phyloP scores from a whole-genome alignment of 2,888 invertebrate genomes.

The Blera fallax region DNA sequence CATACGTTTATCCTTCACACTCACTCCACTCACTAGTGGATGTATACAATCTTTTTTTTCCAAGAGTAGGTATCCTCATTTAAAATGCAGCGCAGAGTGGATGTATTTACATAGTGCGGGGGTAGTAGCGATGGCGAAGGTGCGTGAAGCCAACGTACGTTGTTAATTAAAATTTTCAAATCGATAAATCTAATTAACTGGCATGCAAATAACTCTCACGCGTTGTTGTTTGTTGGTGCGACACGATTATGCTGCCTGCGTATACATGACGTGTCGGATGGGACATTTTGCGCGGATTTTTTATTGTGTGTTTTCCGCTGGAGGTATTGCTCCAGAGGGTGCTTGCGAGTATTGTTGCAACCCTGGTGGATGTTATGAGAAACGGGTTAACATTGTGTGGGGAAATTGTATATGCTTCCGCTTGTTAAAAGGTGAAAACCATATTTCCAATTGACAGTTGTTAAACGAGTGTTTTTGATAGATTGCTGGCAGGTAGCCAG shows the following conservation, averaged over 20 bases:
- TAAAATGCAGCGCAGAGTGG: slow-evolving; percentile 24
- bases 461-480: slow-evolving; percentile 18
- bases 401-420: slow-evolving; percentile 62
- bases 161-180: slow-evolving; percentile 75
- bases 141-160: slow-evolving; percentile 65
- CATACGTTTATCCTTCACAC: slow-evolving; percentile 32
- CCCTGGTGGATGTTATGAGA: slow-evolving; percentile 17
- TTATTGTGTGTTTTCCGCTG: neutral
- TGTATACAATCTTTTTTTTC: slow-evolving; percentile 5
- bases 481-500: neutral
- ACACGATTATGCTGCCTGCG: slow-evolving; percentile 21
- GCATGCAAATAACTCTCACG: slow-evolving; percentile 64
- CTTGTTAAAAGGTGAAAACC: slow-evolving; percentile 57
- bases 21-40: neutral
- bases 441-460: slow-evolving; percentile 43
- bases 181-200: slow-evolving; percentile 75
- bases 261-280: slow-evolving; percentile 47
- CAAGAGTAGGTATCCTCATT: neutral
- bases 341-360: slow-evolving; percentile 30
- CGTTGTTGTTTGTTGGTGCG: slow-evolving; percentile 43
- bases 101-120: neutral
- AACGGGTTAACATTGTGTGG: slow-evolving; percentile 26
- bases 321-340: neutral
- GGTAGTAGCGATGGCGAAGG: slow-evolving; percentile 37
- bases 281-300: slow-evolving; percentile 64